Conservation (phyloP, 2,113 vertebrate genomes). For the Irena cyanogastra region DNA sequence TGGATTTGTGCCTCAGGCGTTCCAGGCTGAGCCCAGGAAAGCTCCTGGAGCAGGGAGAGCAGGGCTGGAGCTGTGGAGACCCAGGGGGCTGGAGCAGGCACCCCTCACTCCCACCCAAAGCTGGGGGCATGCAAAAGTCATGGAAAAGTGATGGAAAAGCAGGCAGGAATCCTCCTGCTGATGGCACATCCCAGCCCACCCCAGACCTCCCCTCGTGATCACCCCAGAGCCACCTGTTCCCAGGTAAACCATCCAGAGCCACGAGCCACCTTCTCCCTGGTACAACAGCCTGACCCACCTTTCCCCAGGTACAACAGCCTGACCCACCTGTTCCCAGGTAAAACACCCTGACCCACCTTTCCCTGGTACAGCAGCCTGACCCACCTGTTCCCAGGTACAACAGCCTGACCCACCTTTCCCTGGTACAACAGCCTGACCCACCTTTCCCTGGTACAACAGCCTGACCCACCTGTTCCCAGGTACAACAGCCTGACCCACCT, state of each 20-base stretch:
- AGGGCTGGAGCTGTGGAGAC: accelerated
- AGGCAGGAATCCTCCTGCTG: background rate
- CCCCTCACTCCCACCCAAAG: background rate
- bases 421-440: background rate
- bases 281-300: background rate
- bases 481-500: no score
- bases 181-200: background rate
- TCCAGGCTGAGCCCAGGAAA: background rate
- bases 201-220: accelerated
- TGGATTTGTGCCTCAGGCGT: accelerated
- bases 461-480: no score
- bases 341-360: background rate
- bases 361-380: accelerated
- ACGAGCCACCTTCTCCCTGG: background rate
- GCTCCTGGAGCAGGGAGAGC: background rate
- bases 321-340: background rate
- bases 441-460: no score
- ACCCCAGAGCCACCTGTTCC: background rate
- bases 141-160: background rate
- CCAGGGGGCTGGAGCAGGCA: background rate
- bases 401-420: background rate
- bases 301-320: background rate
- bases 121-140: background rate
- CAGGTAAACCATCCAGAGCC: no score
- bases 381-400: background rate